Evolutionary conservation across 2,797 vertebrate genomes (phyloP), one percentile per base, ranked within the genome.

Genomic region (Nyctalus aviator): DNA sequence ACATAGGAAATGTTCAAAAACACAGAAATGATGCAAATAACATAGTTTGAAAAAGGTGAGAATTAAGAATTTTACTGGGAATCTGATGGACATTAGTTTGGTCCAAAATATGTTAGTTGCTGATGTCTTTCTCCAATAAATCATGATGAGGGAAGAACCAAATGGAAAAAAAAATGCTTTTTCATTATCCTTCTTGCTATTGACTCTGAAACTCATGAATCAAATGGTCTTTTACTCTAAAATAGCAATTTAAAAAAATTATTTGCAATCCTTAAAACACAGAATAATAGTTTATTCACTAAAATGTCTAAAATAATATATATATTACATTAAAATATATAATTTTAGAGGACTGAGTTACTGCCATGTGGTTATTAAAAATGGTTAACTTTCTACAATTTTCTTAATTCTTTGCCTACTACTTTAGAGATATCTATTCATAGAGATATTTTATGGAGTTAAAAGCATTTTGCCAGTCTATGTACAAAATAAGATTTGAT

Each of bases 401-500:
- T 72, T 64, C 78, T 72, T 20, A 90, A 48, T 82, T 44, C 12
- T 27, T 64, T 68, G 21, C 14, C 9, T 81, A 59, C 20, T 69
- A 3, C 3, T 94, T 77, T 62, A 27, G 12, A 84, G 37, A 68
- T 7, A 68, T 79, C 11, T 86, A 55, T 46, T 94, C 7, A 62
- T 93, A 25, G 27, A 72, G n/a, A 92, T 3, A n/a, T n/a, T 72
- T 68, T 66, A 64, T 17, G 13, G 14, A 81, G 82, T 55, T 46
- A 50, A 93, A 93, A 69, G 3, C 17, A n/a, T 77, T 64, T 53
- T 76, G 66, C 18, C 8, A 88, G 11, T 1, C 17, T 84, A 82
- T 87, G 73, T 88, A 66, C 15, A 94, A 86, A 87, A 32, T 55
- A 7, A 71, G 90, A 91, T 77, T 90, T 92, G 87, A 69, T 71